Conservation (phyloP, 2,113 vertebrate species). For the Thalassoma bifasciatum region DNA sequence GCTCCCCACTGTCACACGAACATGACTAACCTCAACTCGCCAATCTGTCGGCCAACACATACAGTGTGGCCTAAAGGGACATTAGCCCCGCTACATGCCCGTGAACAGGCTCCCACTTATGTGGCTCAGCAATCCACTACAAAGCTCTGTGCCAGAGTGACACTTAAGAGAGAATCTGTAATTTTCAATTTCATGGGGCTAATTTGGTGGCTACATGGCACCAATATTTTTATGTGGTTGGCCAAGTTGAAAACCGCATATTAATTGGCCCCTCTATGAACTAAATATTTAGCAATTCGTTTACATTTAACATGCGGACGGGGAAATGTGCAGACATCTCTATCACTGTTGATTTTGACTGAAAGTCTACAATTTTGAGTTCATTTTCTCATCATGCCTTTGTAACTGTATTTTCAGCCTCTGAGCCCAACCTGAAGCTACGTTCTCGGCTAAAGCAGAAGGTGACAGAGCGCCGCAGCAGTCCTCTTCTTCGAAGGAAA, state of each 20-base stretch:
- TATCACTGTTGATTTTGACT: too few species aligned
- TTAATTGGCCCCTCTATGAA: neutral
- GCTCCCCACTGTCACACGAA: conserved; percentile 45
- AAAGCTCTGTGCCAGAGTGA: neutral
- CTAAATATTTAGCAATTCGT: neutral
- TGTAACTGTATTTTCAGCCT: conserved; percentile 82
- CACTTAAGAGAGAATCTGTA: conserved; percentile 25
- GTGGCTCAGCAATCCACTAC: conserved; percentile 22
- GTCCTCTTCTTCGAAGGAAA: conserved; percentile 93
- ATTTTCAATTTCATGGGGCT: conserved; percentile 22
- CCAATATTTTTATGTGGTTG: conserved; percentile 30
- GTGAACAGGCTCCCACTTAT: conserved; percentile 41
- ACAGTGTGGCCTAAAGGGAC: conserved; percentile 52
- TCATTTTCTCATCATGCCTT: neutral
- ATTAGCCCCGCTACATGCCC: conserved; percentile 48
- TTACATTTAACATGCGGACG: neutral
- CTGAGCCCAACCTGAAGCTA: conserved; percentile 96
- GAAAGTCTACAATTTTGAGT: too few species aligned
- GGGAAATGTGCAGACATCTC: too few species aligned
- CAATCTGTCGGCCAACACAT: conserved; percentile 34
- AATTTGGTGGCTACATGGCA: neutral
- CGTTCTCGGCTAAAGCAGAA: conserved; percentile 98
- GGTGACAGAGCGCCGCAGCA: conserved; percentile 95
- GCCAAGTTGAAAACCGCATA: conserved; percentile 10
- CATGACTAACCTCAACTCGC: conserved; percentile 42